Evolutionary conservation across 2,113 vertebrate genomes (phyloP).

Genomic region (Lethenteron reissneri): DNA sequence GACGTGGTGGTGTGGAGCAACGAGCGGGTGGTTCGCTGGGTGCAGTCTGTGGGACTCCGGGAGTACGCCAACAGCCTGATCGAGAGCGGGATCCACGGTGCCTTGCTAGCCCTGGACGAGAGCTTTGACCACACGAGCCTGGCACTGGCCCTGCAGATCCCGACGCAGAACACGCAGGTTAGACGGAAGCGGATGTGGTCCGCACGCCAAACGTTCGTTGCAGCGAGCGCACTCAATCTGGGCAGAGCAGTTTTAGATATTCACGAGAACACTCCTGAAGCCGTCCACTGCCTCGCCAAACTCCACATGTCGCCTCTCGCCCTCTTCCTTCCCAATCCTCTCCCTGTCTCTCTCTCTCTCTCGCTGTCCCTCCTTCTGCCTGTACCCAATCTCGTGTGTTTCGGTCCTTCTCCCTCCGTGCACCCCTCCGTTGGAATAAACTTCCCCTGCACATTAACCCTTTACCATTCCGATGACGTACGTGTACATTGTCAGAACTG

Average conservation of each 20-base stretch:
- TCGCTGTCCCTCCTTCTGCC: too few relatives aligned
- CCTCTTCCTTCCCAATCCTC: background rate
- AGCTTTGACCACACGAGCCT: constrained; percentile 97
- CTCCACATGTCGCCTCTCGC: background rate
- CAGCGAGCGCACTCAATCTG: too few relatives aligned
- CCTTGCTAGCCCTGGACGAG: constrained; percentile 75
- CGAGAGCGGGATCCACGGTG: constrained; percentile 87
- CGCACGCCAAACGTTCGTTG: too few relatives aligned
- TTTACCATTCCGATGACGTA: too few relatives aligned
- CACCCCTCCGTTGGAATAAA: too few relatives aligned
- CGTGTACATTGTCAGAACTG: too few relatives aligned
- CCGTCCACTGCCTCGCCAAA: background rate
- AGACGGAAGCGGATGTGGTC: constrained; percentile 9
- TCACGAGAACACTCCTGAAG: background rate
- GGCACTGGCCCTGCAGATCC: constrained; percentile 85
- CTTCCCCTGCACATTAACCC: too few relatives aligned
- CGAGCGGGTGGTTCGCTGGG: constrained; percentile 82
- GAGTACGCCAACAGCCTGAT: constrained; percentile 85
- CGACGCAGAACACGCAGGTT: constrained; percentile 92
- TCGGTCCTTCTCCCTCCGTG: too few relatives aligned
- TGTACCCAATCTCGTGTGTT: too few relatives aligned
- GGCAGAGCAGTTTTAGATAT: background rate
- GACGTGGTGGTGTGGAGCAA: constrained; percentile 95
- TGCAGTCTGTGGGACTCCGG: constrained; percentile 81
- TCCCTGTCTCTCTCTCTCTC: background rate